phyloP scores from a whole-genome alignment of 1,140 invertebrate genomes.

The Nixonia krombeini region DNA sequence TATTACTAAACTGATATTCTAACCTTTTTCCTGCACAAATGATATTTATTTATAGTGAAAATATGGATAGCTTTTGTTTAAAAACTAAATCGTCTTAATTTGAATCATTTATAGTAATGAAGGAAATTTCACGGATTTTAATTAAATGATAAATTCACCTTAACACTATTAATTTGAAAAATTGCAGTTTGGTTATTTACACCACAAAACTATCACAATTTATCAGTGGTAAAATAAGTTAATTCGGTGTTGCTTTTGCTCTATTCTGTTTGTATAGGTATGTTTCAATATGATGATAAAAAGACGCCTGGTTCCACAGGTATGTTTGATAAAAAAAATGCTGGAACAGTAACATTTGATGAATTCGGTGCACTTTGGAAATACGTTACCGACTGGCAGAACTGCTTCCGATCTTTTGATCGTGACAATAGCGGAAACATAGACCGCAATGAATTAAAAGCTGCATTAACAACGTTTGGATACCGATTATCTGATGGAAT shows the following conservation, averaged over 20 bases:
- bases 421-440: constrained; percentile 97
- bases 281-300: constrained; percentile 68
- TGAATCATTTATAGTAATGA: too few species aligned
- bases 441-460: constrained; percentile 90
- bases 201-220: too few species aligned
- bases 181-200: too few species aligned
- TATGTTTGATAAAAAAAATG: constrained; percentile 96
- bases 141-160: too few species aligned
- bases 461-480: constrained; percentile 93
- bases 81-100: too few species aligned
- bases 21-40: too few species aligned
- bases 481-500: constrained; percentile 90
- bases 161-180: too few species aligned
- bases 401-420: constrained; percentile 95
- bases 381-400: constrained; percentile 98
- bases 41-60: too few species aligned
- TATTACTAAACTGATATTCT: too few species aligned
- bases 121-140: too few species aligned
- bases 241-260: constrained; percentile 32
- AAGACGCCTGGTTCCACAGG: constrained; percentile 75
- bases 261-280: constrained; percentile 60
- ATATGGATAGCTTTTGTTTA: too few species aligned
- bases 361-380: constrained; percentile 98
- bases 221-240: not conserved
- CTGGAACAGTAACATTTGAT: constrained; percentile 93